phyloP scores from a whole-genome alignment of 2,797 vertebrate species.

The Caiman crocodilus region DNA sequence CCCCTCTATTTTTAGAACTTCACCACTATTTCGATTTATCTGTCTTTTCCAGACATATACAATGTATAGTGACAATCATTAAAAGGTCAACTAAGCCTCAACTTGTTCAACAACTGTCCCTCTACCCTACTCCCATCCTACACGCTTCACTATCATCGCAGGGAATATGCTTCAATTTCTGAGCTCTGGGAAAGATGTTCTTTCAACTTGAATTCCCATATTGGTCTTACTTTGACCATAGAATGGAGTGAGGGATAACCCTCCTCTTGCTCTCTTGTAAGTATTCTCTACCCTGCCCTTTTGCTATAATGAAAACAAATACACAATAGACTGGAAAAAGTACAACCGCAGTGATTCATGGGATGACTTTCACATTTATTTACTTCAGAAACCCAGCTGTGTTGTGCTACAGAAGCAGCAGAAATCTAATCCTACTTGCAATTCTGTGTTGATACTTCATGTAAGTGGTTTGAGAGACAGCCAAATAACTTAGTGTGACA shows the following conservation, averaged over 20 bases:
- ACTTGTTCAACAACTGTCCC: neutral
- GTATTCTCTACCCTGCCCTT: neutral
- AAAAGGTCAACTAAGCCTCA: neutral
- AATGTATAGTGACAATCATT: neutral
- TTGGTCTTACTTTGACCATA: neutral
- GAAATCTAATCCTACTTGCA: neutral
- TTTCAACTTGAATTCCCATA: neutral
- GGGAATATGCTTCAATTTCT: neutral
- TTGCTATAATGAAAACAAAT: neutral
- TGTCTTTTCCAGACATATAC: neutral
- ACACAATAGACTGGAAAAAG: neutral
- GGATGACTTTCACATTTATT: neutral
- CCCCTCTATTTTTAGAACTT: neutral
- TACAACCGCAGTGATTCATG: neutral
- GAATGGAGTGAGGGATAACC: neutral
- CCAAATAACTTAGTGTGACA: neutral
- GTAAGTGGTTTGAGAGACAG: neutral
- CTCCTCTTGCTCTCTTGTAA: neutral
- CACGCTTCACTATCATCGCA: neutral
- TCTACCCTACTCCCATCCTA: fast-evolving
- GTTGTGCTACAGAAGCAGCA: neutral
- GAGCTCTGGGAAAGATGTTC: neutral
- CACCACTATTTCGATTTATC: neutral
- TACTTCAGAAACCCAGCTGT: neutral
- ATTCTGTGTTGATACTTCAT: neutral